Percentiles rank a stretch among this genome's conserved stretches.
Evolutionary conservation across 2,113 vertebrate species (phyloP).

Genomic region (Cochlearius cochlearius): DNA sequence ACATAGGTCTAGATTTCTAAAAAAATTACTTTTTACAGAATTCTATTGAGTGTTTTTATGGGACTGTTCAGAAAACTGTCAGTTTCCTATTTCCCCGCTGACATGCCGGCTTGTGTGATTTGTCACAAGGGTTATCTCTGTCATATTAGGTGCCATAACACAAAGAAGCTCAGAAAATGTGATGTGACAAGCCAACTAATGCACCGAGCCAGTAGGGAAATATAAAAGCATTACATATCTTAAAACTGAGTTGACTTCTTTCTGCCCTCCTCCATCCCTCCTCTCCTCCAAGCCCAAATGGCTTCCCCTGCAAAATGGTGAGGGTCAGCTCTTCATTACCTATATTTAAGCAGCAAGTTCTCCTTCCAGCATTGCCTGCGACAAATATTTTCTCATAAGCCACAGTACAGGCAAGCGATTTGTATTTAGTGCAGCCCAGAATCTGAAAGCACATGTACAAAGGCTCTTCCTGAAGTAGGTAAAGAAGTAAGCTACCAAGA

Average conservation of each 20-base stretch:
- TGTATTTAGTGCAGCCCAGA: neutral
- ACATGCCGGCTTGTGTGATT: neutral
- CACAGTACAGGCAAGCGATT: neutral
- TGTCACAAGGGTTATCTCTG: slow-evolving; percentile 26
- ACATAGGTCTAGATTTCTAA: neutral
- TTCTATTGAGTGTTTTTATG: neutral
- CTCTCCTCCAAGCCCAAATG: neutral
- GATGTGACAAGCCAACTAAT: slow-evolving; percentile 42
- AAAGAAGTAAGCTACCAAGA: neutral
- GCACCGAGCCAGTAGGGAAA: neutral
- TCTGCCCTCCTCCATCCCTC: neutral
- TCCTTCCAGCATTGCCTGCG: neutral
- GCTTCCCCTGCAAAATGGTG: neutral
- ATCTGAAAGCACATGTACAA: neutral
- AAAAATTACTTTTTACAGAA: neutral
- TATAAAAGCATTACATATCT: neutral
- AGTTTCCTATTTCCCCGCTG: slow-evolving; percentile 11
- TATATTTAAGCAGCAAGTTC: neutral
- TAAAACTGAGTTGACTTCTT: neutral
- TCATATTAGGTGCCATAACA: slow-evolving; percentile 9
- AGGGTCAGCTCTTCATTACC: neutral
- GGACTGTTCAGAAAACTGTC: neutral
- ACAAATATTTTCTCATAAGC: neutral
- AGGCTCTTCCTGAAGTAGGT: neutral
- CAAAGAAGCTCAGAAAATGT: slow-evolving; percentile 28